A percentile compares a stretch with the other conserved stretches of the same genome.
phyloP scores from a whole-genome alignment of 2,888 invertebrate genomes.

The Synanthedon formicaeformis region DNA sequence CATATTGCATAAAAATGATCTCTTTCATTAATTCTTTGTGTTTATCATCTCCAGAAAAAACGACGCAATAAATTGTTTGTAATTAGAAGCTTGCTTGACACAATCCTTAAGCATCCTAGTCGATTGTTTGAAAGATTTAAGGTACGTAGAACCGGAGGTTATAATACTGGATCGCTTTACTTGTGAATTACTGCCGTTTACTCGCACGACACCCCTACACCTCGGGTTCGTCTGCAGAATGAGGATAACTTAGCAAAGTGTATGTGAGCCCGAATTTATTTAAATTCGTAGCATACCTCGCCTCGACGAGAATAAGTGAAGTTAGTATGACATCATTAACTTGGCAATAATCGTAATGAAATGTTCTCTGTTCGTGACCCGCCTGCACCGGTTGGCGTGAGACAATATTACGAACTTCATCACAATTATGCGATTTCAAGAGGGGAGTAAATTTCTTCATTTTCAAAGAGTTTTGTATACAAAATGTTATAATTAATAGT shows the following conservation, averaged over 20 bases:
- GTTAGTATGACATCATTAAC: constrained; percentile 52
- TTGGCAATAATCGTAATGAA: constrained; percentile 52
- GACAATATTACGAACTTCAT: constrained; percentile 41
- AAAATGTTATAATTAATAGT: no score
- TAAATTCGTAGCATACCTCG: constrained; percentile 44
- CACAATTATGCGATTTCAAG: constrained; percentile 30
- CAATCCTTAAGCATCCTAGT: constrained; percentile 34
- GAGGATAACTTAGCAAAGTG: constrained; percentile 22
- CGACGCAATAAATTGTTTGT: constrained; percentile 47
- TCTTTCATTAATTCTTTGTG: no score
- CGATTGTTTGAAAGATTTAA: constrained; percentile 45
- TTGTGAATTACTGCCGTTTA: constrained; percentile 45
- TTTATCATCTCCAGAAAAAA: constrained; percentile 8
- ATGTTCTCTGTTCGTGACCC: constrained; percentile 36
- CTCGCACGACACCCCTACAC: constrained; percentile 30
- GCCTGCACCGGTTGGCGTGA: constrained; percentile 26
- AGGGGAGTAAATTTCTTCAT: constrained; percentile 18
- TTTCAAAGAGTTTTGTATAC: constrained; percentile 1
- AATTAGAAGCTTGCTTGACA: constrained; percentile 45
- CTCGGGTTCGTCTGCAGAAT: constrained; percentile 21
- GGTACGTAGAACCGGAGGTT: constrained; percentile 45
- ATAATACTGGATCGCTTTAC: constrained; percentile 47
- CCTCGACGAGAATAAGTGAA: constrained; percentile 28
- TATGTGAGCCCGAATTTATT: constrained; percentile 42
- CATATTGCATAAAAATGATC: no score